Evolutionary conservation across 2,888 invertebrate genomes (phyloP).

Genomic region (Xestia rhomboidea): DNA sequence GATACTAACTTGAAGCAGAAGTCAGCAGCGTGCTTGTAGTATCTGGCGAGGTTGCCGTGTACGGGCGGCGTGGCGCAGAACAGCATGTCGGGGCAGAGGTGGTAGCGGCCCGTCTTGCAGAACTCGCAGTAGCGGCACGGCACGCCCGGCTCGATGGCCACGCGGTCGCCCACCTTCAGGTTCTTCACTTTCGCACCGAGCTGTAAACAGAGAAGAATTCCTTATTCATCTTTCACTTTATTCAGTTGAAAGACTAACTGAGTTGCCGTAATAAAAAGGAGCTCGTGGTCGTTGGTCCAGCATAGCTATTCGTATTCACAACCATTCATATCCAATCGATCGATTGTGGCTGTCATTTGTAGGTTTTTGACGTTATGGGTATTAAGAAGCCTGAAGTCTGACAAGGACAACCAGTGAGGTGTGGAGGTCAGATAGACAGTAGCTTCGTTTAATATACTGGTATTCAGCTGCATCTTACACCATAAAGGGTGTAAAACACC

Average conservation of each 20-base stretch:
- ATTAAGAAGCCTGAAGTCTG: no score
- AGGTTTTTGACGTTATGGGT: no score
- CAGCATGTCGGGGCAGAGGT: conserved; percentile 95
- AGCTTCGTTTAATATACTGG: neutral
- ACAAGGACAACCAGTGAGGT: no score
- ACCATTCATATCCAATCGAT: no score
- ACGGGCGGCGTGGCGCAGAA: conserved; percentile 99
- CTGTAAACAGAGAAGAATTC: conserved; percentile 67
- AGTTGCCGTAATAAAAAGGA: neutral
- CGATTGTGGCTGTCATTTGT: no score
- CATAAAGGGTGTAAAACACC: no score
- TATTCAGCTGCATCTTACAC: neutral
- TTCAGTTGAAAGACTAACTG: neutral
- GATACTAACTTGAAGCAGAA: conserved; percentile 95
- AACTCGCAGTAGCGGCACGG: conserved; percentile 95
- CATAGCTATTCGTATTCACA: no score
- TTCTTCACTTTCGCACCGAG: conserved; percentile 91
- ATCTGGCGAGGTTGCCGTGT: conserved; percentile 96
- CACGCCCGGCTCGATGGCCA: conserved; percentile 98
- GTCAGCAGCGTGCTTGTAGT: conserved; percentile 97
- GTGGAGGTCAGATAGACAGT: no score
- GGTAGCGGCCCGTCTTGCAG: conserved; percentile 97
- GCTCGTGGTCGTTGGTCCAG: no score
- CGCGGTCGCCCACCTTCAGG: conserved; percentile 95
- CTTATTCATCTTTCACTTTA: neutral